Evolutionary conservation across 2,888 invertebrate species (phyloP).

Genomic region (Chesias legatella): DNA sequence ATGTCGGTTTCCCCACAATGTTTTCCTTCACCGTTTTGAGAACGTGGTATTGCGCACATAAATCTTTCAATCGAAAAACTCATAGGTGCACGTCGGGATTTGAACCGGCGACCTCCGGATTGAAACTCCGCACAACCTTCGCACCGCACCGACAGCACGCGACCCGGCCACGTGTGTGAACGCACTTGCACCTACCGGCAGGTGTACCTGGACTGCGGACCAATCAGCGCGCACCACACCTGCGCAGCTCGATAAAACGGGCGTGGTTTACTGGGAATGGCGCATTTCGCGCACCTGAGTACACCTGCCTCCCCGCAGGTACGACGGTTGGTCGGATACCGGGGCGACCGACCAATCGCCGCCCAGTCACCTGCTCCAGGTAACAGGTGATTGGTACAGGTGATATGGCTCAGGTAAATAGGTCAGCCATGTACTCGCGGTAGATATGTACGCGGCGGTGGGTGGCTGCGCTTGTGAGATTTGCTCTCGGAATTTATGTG

Average conservation of each 20-base stretch:
- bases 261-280: slow-evolving; percentile 59
- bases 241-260: slow-evolving; percentile 78
- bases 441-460: neutral
- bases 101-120: too few relatives aligned
- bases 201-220: slow-evolving; percentile 59
- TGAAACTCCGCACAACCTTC: slow-evolving; percentile 40
- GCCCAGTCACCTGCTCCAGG: slow-evolving; percentile 38
- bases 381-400: slow-evolving; percentile 56
- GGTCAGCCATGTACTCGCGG: slow-evolving; percentile 34
- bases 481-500: slow-evolving; percentile 17
- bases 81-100: too few relatives aligned
- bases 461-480: slow-evolving; percentile 4
- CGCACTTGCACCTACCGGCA: slow-evolving; percentile 49
- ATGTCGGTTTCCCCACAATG: too few relatives aligned
- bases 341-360: slow-evolving; percentile 13
- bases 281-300: slow-evolving; percentile 58
- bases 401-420: slow-evolving; percentile 35
- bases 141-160: slow-evolving; percentile 32
- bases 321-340: slow-evolving; percentile 48
- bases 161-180: slow-evolving; percentile 26
- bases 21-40: too few relatives aligned
- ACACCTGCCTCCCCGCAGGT: slow-evolving; percentile 40
- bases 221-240: slow-evolving; percentile 76
- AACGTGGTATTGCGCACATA: too few relatives aligned
- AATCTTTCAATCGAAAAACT: too few relatives aligned